Conservation (phyloP, 2,888 invertebrate genomes). For the Platycheirus albimanus region DNA sequence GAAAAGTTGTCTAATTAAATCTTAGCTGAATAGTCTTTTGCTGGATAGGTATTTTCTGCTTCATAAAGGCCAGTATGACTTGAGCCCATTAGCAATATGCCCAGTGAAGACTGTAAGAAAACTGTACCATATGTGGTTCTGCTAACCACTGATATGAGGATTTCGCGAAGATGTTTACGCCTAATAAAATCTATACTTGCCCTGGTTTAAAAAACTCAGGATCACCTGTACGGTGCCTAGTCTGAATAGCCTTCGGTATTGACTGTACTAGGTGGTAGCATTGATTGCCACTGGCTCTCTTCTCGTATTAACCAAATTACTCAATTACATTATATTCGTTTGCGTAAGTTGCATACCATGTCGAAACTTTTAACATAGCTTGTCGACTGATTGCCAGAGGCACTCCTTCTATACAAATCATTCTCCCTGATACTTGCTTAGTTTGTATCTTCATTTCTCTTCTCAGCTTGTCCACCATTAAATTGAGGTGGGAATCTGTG, state of each 20-base stretch:
- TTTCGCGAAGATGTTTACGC: neutral
- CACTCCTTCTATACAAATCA: no score
- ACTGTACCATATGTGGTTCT: neutral
- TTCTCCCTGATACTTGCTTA: no score
- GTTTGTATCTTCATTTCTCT: no score
- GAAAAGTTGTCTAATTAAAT: no score
- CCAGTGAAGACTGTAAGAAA: constrained; percentile 1
- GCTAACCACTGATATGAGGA: neutral
- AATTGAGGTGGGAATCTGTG: no score
- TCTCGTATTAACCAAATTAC: constrained; percentile 16
- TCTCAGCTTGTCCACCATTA: no score
- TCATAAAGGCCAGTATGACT: no score
- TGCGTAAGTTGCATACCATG: neutral
- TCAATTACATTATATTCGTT: neutral
- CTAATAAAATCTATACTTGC: neutral
- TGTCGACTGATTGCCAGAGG: no score
- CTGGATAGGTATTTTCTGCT: no score
- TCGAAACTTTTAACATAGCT: no score
- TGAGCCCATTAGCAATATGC: neutral
- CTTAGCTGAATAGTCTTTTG: no score
- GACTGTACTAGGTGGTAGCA: neutral
- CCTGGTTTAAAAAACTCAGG: neutral
- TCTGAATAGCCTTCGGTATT: neutral
- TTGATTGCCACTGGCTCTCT: constrained; percentile 2
- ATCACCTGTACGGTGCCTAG: neutral